Evolutionary conservation across 2,797 vertebrate genomes (phyloP).

Genomic region (Catharus ustulatus): DNA sequence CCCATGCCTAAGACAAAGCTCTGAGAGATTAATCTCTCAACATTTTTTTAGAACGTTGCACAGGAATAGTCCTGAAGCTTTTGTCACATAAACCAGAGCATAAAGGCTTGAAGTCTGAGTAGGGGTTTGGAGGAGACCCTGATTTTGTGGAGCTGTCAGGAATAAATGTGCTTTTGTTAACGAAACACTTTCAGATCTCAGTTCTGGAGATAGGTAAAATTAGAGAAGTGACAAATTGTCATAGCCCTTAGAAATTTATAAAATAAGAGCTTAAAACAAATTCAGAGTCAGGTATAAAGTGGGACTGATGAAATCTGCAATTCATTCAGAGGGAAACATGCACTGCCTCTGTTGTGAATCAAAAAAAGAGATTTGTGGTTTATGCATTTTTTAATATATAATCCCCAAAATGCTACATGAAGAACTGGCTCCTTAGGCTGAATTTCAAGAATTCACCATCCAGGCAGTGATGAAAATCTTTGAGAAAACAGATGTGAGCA

Average conservation of each 20-base stretch:
- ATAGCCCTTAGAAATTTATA: background rate
- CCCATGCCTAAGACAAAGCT: slow-evolving; percentile 15
- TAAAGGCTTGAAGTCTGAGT: background rate
- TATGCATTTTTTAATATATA: slow-evolving; percentile 52
- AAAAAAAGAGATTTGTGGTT: slow-evolving; percentile 30
- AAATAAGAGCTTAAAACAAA: slow-evolving; percentile 41
- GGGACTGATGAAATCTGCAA: slow-evolving; percentile 41
- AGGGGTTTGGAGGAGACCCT: background rate
- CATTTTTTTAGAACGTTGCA: background rate
- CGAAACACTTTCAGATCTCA: background rate
- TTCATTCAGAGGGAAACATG: slow-evolving; percentile 16
- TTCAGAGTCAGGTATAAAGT: slow-evolving; percentile 20
- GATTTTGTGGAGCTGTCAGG: background rate
- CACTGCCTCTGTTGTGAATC: background rate
- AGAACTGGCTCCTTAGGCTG: background rate
- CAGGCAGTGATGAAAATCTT: slow-evolving; percentile 26
- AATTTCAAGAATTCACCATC: slow-evolving; percentile 22
- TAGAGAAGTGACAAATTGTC: background rate
- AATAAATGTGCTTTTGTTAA: slow-evolving; percentile 30
- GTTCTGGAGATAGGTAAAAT: slow-evolving; percentile 20
- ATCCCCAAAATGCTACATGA: slow-evolving; percentile 14
- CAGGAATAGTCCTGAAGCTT: background rate
- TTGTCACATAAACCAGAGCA: background rate
- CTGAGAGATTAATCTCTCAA: slow-evolving; percentile 8
- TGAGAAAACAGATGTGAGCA: slow-evolving; percentile 36